Conservation (phyloP, 1,140 invertebrate genomes). For the Tetramorium simillimum region DNA sequence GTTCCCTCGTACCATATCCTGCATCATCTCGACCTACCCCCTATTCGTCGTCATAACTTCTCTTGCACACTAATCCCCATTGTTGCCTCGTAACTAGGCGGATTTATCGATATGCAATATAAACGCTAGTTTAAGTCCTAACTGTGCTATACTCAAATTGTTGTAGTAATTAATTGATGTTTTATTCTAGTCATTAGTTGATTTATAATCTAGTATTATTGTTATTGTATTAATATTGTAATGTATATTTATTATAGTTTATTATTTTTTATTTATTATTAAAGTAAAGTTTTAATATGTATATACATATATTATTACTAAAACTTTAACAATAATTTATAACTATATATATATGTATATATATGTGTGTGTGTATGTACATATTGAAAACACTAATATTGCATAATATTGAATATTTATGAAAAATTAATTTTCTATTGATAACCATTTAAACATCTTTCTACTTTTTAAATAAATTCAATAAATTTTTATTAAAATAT, state of each 20-base stretch:
- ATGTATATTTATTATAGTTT: not conserved
- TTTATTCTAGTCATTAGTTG: not conserved
- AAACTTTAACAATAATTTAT: too few relatives aligned
- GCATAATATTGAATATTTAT: slow-evolving; percentile 5
- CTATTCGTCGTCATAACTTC: slow-evolving; percentile 33
- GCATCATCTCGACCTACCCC: slow-evolving; percentile 24
- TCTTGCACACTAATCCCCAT: slow-evolving; percentile 21
- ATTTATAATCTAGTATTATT: not conserved
- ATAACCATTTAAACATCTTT: not conserved
- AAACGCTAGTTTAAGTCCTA: not conserved
- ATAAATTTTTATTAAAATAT: not conserved
- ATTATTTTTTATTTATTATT: not conserved
- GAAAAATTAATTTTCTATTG: not conserved
- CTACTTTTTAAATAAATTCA: not conserved
- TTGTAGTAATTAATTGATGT: not conserved
- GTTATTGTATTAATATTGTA: not conserved
- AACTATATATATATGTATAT: too few relatives aligned
- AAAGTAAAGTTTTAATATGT: not conserved
- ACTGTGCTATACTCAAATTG: not conserved
- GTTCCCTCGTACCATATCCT: slow-evolving; percentile 40
- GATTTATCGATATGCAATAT: slow-evolving; percentile 33
- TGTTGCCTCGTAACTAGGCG: not conserved
- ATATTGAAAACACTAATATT: not conserved
- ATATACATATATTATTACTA: not conserved
- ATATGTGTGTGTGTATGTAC: not conserved